Base-by-base conservation (phyloP, 2,797 vertebrate species). In the Poecilia wingei region DNA sequence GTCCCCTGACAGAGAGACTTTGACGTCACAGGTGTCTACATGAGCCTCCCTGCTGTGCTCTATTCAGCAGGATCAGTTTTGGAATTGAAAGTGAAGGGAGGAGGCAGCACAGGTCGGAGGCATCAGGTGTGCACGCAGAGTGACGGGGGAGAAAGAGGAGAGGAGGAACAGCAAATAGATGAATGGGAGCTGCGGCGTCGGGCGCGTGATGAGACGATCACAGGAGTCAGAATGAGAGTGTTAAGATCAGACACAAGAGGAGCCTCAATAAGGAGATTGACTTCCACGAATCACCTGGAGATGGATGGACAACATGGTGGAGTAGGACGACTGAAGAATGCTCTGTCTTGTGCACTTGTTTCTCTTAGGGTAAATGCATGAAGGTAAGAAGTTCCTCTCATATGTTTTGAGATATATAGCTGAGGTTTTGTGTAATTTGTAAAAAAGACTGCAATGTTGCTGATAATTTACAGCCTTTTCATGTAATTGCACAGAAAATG, bases 1-100 rank as follows among this genome's bases (percentile, higher is more conserved):
- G 85, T 95, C 94, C 93, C 94, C 82, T 85, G 93, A 89, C 85
- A 89, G 82, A 68, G 45, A 68, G 39, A 45, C 41, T 69, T 76
- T 91, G 94, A 94, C 91, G 93, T 94, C 94, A 95, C 88, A 79
- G 73, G 72, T 74, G 88, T 78, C 39, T 81, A 72, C 66, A 85
- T 84, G 82, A 91, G 88, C 84, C 82, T 91, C 89, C 91, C 88
- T 69, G 82, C 64, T 70, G 84, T 78, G 83, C 86, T 87, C 83
- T 69, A 85, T 90, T 88, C 84, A 87, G 89, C 77, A 25, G 47
- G 86, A 84, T 92, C 88, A 82, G 61, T 87, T 88, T 79, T 77
- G 49, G 82, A 86, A 72, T 72, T 86, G 81, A 78, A 88, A 87
- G 84, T 86, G 85, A 71, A 79, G 53, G 86, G 78, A 80, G 84